Conservation (phyloP, 2,888 invertebrate genomes). For the Toxonevra muliebris region DNA sequence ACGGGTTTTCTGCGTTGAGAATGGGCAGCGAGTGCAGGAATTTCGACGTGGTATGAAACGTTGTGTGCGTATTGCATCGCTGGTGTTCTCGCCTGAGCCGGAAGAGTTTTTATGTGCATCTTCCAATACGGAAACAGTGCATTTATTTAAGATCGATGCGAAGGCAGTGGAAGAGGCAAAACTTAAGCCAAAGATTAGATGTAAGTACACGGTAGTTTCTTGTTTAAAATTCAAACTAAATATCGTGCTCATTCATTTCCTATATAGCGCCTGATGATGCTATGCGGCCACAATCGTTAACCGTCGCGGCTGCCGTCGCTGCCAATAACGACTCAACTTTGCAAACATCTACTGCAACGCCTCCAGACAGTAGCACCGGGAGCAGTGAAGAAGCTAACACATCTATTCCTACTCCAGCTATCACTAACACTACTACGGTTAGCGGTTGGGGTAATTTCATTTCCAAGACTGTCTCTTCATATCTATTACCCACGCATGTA, state of each 20-base stretch:
- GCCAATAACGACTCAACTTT: background rate
- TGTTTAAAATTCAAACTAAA: too few relatives aligned
- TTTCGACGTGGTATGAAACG: slow-evolving; percentile 64
- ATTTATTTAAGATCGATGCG: slow-evolving; percentile 62
- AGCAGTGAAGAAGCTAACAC: slow-evolving; percentile 1
- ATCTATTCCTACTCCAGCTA: background rate
- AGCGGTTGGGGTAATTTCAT: slow-evolving; percentile 60
- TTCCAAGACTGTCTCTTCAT: slow-evolving; percentile 62
- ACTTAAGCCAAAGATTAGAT: slow-evolving; percentile 45
- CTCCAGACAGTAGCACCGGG: slow-evolving; percentile 2
- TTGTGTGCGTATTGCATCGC: slow-evolving; percentile 62
- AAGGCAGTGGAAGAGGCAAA: slow-evolving; percentile 59
- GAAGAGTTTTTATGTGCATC: slow-evolving; percentile 61
- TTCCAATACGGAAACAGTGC: slow-evolving; percentile 65
- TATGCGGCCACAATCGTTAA: background rate
- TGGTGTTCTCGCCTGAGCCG: slow-evolving; percentile 59
- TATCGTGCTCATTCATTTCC: too few relatives aligned
- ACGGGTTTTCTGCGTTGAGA: slow-evolving; percentile 64
- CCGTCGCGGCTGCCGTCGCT: slow-evolving; percentile 9
- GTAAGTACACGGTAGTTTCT: background rate
- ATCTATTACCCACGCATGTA: slow-evolving; percentile 61
- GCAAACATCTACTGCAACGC: too few relatives aligned
- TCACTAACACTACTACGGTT: slow-evolving; percentile 9
- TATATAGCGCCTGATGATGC: too few relatives aligned
- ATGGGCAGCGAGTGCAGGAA: slow-evolving; percentile 63